Percentiles rank a stretch among this genome's conserved stretches.
Conservation (phyloP, 2,888 invertebrate genomes). For the Acanthacorydalis orientalis region DNA sequence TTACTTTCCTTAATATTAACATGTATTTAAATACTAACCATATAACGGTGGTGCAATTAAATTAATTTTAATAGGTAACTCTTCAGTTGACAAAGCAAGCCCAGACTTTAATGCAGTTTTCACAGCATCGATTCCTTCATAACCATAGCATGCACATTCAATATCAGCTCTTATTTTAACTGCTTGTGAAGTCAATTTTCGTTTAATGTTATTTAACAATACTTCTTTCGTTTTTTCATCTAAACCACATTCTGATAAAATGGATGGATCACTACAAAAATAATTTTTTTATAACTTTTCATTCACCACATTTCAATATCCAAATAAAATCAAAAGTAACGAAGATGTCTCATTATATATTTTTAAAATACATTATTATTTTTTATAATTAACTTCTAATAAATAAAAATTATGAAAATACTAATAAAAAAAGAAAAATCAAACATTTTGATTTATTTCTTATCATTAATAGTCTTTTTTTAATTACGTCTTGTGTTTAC, state of each 20-base stretch:
- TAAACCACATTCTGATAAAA: slow-evolving; percentile 89
- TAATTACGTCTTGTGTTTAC: too few species aligned
- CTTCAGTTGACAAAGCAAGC: slow-evolving; percentile 75
- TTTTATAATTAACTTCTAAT: too few species aligned
- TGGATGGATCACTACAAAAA: slow-evolving; percentile 68
- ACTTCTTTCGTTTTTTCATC: slow-evolving; percentile 86
- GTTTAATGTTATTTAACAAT: slow-evolving; percentile 82
- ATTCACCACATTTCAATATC: too few species aligned
- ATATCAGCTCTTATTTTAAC: slow-evolving; percentile 88
- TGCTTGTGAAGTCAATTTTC: slow-evolving; percentile 93
- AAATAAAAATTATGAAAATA: too few species aligned
- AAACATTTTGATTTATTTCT: too few species aligned
- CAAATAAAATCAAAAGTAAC: too few species aligned
- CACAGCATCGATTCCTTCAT: slow-evolving; percentile 98
- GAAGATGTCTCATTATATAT: too few species aligned
- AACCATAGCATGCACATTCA: slow-evolving; percentile 88
- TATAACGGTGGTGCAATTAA: slow-evolving; percentile 96
- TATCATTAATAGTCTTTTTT: too few species aligned
- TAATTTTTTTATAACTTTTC: too few species aligned
- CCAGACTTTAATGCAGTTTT: slow-evolving; percentile 84
- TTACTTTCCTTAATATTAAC: background rate
- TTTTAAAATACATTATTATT: too few species aligned
- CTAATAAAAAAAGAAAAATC: too few species aligned
- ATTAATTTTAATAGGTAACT: slow-evolving; percentile 95
- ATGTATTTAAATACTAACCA: slow-evolving; percentile 29